phyloP scores from a whole-genome alignment of 2,888 invertebrate species.

The Toxonevra muliebris region DNA sequence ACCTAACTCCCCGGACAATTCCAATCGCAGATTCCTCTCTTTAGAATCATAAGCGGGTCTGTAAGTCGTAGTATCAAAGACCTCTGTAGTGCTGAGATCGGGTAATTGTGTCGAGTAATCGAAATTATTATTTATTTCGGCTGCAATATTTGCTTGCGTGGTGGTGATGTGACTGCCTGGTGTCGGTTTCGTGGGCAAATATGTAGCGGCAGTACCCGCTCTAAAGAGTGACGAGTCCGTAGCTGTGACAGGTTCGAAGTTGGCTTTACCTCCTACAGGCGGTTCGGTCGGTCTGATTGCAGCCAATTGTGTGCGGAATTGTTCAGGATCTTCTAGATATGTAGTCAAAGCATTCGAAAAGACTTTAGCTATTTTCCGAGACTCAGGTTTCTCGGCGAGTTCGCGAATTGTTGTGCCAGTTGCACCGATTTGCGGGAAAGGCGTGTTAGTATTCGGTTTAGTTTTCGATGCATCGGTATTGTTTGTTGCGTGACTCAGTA shows the following conservation, averaged over 20 bases:
- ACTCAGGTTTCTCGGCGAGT: constrained; percentile 68
- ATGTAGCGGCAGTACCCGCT: constrained; percentile 56
- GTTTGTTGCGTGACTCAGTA: constrained; percentile 32
- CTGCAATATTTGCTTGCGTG: constrained; percentile 71
- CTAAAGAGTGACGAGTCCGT: constrained; percentile 51
- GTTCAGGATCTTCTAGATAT: constrained; percentile 84
- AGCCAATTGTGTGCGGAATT: constrained; percentile 78
- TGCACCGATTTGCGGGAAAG: constrained; percentile 65
- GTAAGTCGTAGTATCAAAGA: constrained; percentile 65
- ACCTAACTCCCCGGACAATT: constrained; percentile 62
- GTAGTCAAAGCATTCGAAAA: constrained; percentile 85
- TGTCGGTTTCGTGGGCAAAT: constrained; percentile 54
- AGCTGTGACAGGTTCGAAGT: constrained; percentile 47
- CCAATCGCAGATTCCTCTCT: constrained; percentile 43
- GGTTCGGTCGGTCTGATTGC: constrained; percentile 84
- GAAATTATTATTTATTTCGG: constrained; percentile 54
- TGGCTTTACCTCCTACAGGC: constrained; percentile 62
- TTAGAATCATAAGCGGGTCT: constrained; percentile 64
- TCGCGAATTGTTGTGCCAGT: constrained; percentile 72
- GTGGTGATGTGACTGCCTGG: constrained; percentile 51
- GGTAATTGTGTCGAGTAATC: constrained; percentile 50
- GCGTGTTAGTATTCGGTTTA: constrained; percentile 31
- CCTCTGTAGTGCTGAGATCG: constrained; percentile 56
- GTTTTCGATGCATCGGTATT: constrained; percentile 14
- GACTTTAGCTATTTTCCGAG: constrained; percentile 82